A percentile compares a stretch with the other conserved stretches of the same genome.
Evolutionary conservation across 1,140 invertebrate genomes (phyloP).

Genomic region (Oryctes rhinoceros): DNA sequence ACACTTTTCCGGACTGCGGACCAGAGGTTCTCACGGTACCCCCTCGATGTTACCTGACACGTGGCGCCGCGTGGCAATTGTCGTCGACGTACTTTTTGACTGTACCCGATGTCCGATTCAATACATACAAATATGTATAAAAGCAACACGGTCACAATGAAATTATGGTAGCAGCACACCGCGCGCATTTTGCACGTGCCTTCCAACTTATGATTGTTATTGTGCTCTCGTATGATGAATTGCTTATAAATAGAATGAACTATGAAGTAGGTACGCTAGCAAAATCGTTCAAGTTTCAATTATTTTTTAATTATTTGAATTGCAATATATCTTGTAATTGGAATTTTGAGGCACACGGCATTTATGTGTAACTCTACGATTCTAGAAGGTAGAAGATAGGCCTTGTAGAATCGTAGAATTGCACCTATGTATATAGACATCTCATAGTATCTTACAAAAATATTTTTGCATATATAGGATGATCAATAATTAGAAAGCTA

Average conservation of each 20-base stretch:
- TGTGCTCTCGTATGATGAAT: neutral
- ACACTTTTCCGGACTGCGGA: conserved; percentile 42
- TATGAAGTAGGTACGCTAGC: too few species aligned
- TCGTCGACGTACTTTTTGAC: conserved; percentile 30
- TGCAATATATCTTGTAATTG: too few species aligned
- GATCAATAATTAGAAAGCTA: too few species aligned
- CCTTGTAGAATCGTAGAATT: too few species aligned
- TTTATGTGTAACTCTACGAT: too few species aligned
- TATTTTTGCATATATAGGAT: too few species aligned
- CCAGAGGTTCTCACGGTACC: conserved; percentile 42
- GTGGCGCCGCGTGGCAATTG: conserved; percentile 43
- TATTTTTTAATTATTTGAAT: too few species aligned
- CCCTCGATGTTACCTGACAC: conserved; percentile 40
- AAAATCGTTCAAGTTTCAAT: too few species aligned
- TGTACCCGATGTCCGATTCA: neutral
- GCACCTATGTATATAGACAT: too few species aligned
- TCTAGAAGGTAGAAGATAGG: too few species aligned
- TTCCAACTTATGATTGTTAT: neutral
- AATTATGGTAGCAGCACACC: conserved; percentile 25
- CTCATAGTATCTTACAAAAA: too few species aligned
- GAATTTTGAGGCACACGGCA: too few species aligned
- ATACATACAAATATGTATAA: conserved; percentile 32
- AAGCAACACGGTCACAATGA: conserved; percentile 31
- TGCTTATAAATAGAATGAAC: neutral
- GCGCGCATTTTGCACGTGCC: conserved; percentile 7